Evolutionary conservation across 1,140 invertebrate species (phyloP).

Genomic region (Cryptotermes secundus): DNA sequence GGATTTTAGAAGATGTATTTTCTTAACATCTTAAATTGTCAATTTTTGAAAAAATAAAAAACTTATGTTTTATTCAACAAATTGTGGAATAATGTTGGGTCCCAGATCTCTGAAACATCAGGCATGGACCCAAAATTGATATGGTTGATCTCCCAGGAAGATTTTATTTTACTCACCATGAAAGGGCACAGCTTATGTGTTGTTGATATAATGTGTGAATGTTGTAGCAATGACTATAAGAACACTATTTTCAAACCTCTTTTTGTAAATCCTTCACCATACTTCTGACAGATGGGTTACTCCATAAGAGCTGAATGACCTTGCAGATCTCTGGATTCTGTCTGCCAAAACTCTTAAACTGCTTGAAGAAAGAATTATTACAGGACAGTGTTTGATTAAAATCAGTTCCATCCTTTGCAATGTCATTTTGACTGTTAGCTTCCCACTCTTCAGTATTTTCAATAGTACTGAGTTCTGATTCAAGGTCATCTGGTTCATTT

Average conservation of each 20-base stretch:
- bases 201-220: too few relatives aligned
- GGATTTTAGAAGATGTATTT: too few relatives aligned
- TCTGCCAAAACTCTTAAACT: background rate
- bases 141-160: too few relatives aligned
- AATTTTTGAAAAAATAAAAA: too few relatives aligned
- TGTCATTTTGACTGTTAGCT: background rate
- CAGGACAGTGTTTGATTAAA: background rate
- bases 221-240: too few relatives aligned
- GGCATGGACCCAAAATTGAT: too few relatives aligned
- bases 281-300: background rate
- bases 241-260: background rate
- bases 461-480: background rate
- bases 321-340: background rate
- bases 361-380: background rate
- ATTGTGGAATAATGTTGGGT: too few relatives aligned
- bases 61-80: too few relatives aligned
- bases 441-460: background rate
- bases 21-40: too few relatives aligned
- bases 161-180: too few relatives aligned
- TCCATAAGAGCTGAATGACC: background rate
- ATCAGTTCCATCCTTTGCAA: background rate
- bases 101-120: too few relatives aligned
- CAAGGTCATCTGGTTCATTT: background rate
- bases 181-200: too few relatives aligned
- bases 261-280: background rate